Base-by-base conservation (phyloP, 2,888 invertebrate genomes). In the Nomada lathburiana region DNA sequence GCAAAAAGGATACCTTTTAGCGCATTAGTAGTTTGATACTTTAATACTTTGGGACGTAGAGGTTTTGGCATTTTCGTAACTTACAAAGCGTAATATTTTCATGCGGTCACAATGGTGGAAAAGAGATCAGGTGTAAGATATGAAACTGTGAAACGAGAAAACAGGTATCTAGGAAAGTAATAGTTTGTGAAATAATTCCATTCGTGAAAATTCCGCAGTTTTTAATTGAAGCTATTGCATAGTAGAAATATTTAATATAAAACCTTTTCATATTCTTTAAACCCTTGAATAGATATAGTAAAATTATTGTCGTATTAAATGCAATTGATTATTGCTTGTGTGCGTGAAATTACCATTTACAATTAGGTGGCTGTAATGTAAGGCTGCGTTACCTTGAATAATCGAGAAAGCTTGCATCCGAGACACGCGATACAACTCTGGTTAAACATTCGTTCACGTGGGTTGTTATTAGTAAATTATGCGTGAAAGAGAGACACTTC, bases 381-480 rank as follows among this genome's bases (percentile, higher is more conserved):
- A 52, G 20, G 47, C 68, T 76, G 77, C 63, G 50, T 77, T 72
- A 73, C 75, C 75, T 72, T 75, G 77, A 59, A 59, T 65, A 72
- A 64, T 29, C 76, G 62, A 63, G 65, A 62, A 69, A 36, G 80
- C 73, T 70, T 83, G 36, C 79, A 83, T 73, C 70, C 62, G 13
- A 64, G 73, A 76, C 72, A 73, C 76, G 69, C 57, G 82, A 80
- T 62, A 74, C 70, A 65, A 68, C 50, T 69, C 62, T 62, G 57
- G 52, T 73, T 71, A 62, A 74, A 76, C 65, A 79, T 76, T 83
- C 62, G 55, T 60, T 74, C 53, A 73, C 76, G 84, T 86, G 70
- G 86, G 86, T 64, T 36, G 86, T 69, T 84, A 77, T 79, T 75
- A 76, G 67, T 70, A 71, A 81, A 86, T 86, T 86, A 86, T 86